phyloP scores from a whole-genome alignment of 1,140 invertebrate species.

The Drosophila guanche region DNA sequence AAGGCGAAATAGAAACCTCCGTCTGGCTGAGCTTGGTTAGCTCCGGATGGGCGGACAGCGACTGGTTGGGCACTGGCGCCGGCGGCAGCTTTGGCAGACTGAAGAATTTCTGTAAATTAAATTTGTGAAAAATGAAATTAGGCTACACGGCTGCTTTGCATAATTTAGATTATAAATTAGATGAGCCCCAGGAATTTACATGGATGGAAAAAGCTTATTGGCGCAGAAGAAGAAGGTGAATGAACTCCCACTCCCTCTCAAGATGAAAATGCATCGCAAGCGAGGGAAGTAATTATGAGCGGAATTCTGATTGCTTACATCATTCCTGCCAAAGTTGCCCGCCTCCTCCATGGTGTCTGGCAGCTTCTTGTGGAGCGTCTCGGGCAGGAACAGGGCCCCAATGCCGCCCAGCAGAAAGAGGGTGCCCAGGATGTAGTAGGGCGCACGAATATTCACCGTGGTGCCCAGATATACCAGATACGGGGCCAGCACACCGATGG shows the following conservation, averaged over 20 bases:
- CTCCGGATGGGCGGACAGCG: conserved; percentile 55
- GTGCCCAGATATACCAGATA: conserved; percentile 88
- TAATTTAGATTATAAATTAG: conserved; percentile 82
- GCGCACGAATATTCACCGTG: conserved; percentile 82
- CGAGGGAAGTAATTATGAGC: background rate
- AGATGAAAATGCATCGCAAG: conserved; percentile 20
- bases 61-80: conserved; percentile 43
- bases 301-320: conserved; percentile 71
- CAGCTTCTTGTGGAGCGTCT: conserved; percentile 88
- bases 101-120: conserved; percentile 83
- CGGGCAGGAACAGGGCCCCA: conserved; percentile 87
- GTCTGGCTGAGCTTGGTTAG: conserved; percentile 67
- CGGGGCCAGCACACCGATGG: conserved; percentile 87
- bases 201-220: background rate
- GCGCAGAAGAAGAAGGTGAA: conserved; percentile 18
- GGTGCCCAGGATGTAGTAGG: conserved; percentile 86
- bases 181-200: conserved; percentile 29
- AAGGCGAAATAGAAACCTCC: conserved; percentile 46
- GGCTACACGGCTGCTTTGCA: conserved; percentile 78
- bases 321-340: conserved; percentile 87
- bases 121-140: conserved; percentile 80
- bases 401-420: conserved; percentile 86
- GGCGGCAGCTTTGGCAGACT: conserved; percentile 77
- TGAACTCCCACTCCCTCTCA: conserved; percentile 8
- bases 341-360: conserved; percentile 89